Base-by-base conservation (phyloP, 2,797 vertebrate genomes). In the Danio tinwini region DNA sequence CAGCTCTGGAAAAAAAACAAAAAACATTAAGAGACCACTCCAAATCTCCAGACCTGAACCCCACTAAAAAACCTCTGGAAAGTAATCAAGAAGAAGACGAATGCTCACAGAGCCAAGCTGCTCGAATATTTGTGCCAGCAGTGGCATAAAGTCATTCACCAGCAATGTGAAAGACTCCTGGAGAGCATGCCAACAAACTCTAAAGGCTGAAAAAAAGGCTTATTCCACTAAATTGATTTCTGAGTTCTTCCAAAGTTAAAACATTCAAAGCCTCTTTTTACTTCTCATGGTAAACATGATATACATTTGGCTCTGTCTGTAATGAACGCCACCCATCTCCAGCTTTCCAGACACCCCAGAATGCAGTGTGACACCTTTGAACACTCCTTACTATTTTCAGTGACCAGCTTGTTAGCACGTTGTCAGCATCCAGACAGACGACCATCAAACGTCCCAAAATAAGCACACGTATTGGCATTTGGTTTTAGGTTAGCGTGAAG, bases 401-500 rank as follows among this genome's bases (percentile, higher is more conserved):
- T 70, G 77, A 81, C 79, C 73, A 74, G 83, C 83, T 86, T 86
- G 82, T 86, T 86, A 87, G 80, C 85, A 86, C 52, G 63, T 74
- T 87, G 83, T 87, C 80, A 86, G 16, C 58, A 85, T 76, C 58
- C 44, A 29, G 70, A 75, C 81, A 82, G 76, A 67, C 74, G 68
- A 37, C 50, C 67, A 65, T 77, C 40, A 65, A 76, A 81, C 70
- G 74, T 85, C 78, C 62, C 37, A 63, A 71, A 76, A 63, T 78
- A 73, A 76, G 68, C 76, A 13, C 78, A 49, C 10, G 52, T 72
- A 64, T 80, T 61, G 52, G 58, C 50, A 67, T 83, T 59, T 76
- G 67, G 79, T 80, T 79, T 81, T 59, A 71, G 49, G 44, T 65
- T 84, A 73, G 59, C 59, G 42, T 55, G 71, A 67, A 69, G 61